Evolutionary conservation across 1,140 invertebrate genomes (phyloP).

Genomic region (Prorops nasuta): DNA sequence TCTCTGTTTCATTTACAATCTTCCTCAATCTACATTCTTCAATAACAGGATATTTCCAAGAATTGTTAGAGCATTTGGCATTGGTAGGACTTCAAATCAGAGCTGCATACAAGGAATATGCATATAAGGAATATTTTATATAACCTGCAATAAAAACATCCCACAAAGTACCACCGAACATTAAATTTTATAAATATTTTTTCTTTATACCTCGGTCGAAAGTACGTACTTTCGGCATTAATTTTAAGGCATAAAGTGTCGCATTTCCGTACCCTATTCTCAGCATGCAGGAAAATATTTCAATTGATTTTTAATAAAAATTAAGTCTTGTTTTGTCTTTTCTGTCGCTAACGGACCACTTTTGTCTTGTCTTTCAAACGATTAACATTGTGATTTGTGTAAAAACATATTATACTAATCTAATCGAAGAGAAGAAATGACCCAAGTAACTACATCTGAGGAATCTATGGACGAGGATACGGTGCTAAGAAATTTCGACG

Average conservation of each 20-base stretch:
- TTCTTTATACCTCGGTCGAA: conserved; percentile 4
- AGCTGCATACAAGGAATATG: no score
- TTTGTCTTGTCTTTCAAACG: not conserved
- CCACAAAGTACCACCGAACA: no score
- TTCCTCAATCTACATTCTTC: no score
- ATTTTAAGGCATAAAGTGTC: not conserved
- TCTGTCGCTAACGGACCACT: not conserved
- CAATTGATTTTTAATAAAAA: not conserved
- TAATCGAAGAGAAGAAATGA: not conserved
- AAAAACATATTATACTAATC: not conserved
- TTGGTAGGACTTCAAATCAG: no score
- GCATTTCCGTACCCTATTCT: not conserved
- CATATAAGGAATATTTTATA: no score
- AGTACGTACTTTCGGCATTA: conserved; percentile 1
- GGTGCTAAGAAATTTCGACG: conserved; percentile 1
- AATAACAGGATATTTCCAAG: no score
- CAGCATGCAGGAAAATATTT: not conserved
- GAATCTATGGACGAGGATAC: conserved; percentile 1
- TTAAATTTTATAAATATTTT: not conserved
- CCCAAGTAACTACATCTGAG: not conserved
- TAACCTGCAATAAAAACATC: no score
- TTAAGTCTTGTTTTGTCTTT: not conserved
- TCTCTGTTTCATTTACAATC: no score
- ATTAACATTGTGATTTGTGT: conserved; percentile 1
- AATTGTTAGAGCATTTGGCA: no score